These are phyloP conservation scores for Umimayanthus kanabou DNA, from an alignment of 92 coral and sea anemone species.

Conservation along the genomic window DNA sequence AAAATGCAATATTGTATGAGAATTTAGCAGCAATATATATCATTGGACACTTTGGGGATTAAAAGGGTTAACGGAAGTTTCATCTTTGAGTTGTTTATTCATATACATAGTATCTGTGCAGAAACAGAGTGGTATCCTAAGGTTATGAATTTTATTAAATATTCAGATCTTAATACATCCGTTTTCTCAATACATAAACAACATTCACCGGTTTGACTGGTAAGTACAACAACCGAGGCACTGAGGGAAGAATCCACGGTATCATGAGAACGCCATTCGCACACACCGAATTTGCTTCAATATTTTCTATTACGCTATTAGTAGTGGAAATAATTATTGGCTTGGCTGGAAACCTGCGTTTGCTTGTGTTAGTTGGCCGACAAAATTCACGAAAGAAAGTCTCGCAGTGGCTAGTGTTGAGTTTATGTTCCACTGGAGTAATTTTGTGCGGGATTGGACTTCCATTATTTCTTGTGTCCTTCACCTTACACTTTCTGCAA, in stretches of 20 bases:
- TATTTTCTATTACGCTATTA: conserved; percentile 1
- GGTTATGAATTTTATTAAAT: not conserved
- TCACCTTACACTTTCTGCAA: not conserved
- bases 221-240: not conserved
- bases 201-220: not conserved
- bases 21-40: too few species aligned
- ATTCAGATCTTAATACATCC: not conserved
- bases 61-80: not conserved
- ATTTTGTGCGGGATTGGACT: conserved; percentile 1
- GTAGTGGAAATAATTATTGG: conserved; percentile 8
- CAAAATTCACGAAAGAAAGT: not conserved
- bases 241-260: not conserved
- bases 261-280: not conserved
- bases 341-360: not conserved
- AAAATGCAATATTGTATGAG: too few species aligned
- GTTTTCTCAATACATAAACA: not conserved
- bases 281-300: not conserved
- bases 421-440: not conserved
- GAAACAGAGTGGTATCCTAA: not conserved
- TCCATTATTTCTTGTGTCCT: not conserved
- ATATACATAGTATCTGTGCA: not conserved
- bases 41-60: too few species aligned
- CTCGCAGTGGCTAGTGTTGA: not conserved
- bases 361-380: not conserved
- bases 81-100: not conserved